Base-by-base conservation (phyloP, 2,888 invertebrate genomes). In the Leptarthrus brevirostris region DNA sequence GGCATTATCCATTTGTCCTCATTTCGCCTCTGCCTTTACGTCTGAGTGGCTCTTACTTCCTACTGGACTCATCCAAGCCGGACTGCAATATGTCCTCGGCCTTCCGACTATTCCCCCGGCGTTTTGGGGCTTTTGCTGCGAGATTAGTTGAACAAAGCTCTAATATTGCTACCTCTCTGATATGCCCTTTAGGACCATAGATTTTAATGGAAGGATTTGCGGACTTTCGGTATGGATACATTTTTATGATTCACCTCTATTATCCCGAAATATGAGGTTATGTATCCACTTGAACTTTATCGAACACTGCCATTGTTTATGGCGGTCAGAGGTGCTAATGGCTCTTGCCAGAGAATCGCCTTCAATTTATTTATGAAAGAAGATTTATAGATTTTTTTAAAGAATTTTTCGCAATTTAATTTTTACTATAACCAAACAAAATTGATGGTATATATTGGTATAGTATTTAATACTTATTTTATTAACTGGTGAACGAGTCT, bases 141-240 rank as follows among this genome's bases (percentile, higher is more conserved):
- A 69, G 69, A 49, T 69, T 69, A 69, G 69, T 20, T 52, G 12
- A 49, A 20, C 69, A 36, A 16, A n/a, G 49, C 22, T 52, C 69
- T 69, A 52, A 69, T 52, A 52, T 52, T 34, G 30, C 34, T 30
- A 20, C 52, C 34, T 22, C n/a, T 69, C 14, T 20, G 49, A 69
- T 52, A 34, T 34, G 10, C 69, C 69, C 47, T 34, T 34, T 52
- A 49, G 69, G 18, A 10, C 52, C 69, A 52, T 69, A 69, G 52
- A 69, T 69, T 69, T 69, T 69, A 69, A 69, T 69, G 52, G 16
- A 52, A 69, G 69, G 69, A 69, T 69, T 69, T 69, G 44, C 24
- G 22, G 24, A 44, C 58, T 44, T 40, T 64, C 24, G 64, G 64
- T 44, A 24, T 14, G 24, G 44, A 64, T 44, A 47, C 20, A 44